Evolutionary conservation across 2,113 vertebrate genomes (phyloP).

Genomic region (Dipodomys spectabilis): DNA sequence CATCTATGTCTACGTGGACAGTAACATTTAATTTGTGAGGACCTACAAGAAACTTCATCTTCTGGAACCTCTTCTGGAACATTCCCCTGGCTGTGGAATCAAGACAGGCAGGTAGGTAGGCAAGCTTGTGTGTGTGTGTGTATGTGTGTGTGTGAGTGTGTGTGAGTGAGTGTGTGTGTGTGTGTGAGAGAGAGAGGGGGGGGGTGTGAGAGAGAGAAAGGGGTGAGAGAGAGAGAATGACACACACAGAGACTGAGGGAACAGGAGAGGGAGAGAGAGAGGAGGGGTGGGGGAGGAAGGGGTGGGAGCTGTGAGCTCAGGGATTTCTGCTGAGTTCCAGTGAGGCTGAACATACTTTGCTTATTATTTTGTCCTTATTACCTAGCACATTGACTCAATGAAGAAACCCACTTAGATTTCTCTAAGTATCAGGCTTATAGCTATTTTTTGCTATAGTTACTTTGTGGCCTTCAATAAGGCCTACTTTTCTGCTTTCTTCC

Average conservation of each 20-base stretch:
- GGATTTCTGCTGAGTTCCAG: neutral
- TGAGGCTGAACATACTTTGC: neutral
- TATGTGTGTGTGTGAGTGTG: too few species aligned
- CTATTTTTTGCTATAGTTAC: slow-evolving; percentile 10
- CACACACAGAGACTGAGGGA: too few species aligned
- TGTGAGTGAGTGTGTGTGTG: too few species aligned
- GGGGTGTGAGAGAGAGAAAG: too few species aligned
- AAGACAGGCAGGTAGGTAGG: too few species aligned
- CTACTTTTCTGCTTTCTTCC: slow-evolving; percentile 62
- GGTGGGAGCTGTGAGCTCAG: too few species aligned
- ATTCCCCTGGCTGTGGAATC: too few species aligned
- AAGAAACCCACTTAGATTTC: neutral
- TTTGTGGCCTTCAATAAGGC: slow-evolving; percentile 40
- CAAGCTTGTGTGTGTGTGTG: too few species aligned
- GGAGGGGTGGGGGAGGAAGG: too few species aligned
- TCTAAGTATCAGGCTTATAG: neutral
- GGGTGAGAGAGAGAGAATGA: too few species aligned
- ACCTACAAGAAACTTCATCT: neutral
- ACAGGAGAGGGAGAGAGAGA: too few species aligned
- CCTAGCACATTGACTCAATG: neutral
- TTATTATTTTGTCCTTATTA: neutral
- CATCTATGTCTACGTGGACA: neutral
- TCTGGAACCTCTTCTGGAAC: neutral
- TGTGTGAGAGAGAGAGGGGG: too few species aligned
- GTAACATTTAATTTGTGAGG: neutral